Evolutionary conservation across 2,113 vertebrate genomes (phyloP).

Genomic region (Mormyrus lacerda): DNA sequence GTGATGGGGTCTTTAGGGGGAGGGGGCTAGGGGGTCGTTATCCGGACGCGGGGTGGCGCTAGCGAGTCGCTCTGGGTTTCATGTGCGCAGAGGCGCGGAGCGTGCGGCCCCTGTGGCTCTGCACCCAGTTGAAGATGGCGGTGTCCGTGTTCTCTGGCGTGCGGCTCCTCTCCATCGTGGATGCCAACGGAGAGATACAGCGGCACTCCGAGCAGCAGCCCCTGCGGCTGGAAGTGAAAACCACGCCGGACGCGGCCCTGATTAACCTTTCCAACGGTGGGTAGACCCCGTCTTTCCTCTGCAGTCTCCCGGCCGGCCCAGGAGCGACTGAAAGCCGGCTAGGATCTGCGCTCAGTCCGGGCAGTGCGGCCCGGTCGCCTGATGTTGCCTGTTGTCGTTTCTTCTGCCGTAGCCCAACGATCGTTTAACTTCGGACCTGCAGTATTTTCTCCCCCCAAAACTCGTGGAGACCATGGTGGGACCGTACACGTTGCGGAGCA

Average conservation of each 20-base stretch:
- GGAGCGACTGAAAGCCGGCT: not conserved
- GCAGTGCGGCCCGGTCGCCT: not conserved
- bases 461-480: not conserved
- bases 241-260: constrained; percentile 73
- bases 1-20: too few relatives aligned
- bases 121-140: constrained; percentile 70
- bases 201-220: constrained; percentile 87
- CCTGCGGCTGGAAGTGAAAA: constrained; percentile 77
- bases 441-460: not conserved
- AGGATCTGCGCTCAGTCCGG: not conserved
- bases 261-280: constrained; percentile 79
- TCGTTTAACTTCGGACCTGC: not conserved
- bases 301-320: constrained; percentile 31
- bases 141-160: constrained; percentile 87
- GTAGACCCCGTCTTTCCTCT: constrained; percentile 31
- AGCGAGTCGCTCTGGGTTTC: not conserved
- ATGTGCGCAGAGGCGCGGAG: constrained; percentile 40
- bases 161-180: constrained; percentile 89
- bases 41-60: not conserved
- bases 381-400: not conserved
- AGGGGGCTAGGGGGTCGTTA: not conserved
- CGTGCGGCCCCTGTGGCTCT: constrained; percentile 34
- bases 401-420: not conserved
- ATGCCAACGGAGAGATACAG: constrained; percentile 92
- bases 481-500: not conserved